A percentile compares a stretch with the other conserved stretches of the same genome.
Conservation (phyloP, 2,113 vertebrate genomes). For the Psophia crepitans region DNA sequence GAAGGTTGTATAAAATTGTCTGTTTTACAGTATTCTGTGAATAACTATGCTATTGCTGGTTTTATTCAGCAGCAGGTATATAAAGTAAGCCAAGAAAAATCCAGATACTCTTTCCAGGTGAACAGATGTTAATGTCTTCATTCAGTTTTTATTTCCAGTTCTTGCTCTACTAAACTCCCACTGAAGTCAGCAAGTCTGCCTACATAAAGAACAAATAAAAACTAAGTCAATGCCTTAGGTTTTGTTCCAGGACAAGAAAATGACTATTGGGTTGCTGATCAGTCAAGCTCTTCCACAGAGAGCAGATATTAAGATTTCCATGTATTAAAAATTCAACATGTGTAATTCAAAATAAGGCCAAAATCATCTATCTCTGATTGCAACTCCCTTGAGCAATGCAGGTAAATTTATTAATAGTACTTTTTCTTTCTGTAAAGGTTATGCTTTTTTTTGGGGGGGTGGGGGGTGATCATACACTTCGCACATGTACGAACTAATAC, state of each 20-base stretch:
- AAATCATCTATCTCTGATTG: background rate
- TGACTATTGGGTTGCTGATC: background rate
- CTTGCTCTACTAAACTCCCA: background rate
- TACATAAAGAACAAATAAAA: constrained; percentile 43
- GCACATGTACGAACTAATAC: background rate
- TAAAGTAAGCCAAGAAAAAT: background rate
- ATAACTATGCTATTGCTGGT: background rate
- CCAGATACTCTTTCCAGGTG: constrained; percentile 6
- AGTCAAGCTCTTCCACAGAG: background rate
- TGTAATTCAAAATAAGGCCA: background rate
- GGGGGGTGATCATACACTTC: background rate
- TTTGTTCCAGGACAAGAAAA: constrained; percentile 8
- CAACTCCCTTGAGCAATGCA: background rate
- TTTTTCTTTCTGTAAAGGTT: background rate
- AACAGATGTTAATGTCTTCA: constrained; percentile 39
- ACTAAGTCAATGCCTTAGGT: background rate
- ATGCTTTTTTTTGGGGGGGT: background rate
- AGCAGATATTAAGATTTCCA: background rate
- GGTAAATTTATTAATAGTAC: background rate
- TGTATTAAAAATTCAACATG: background rate
- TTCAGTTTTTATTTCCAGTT: constrained; percentile 19
- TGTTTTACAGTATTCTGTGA: background rate
- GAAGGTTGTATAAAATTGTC: background rate
- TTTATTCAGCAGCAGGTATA: background rate
- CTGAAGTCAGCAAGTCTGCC: constrained; percentile 33